Evolutionary conservation across 2,113 vertebrate genomes (phyloP).

Genomic region (Sterna hirundo): DNA sequence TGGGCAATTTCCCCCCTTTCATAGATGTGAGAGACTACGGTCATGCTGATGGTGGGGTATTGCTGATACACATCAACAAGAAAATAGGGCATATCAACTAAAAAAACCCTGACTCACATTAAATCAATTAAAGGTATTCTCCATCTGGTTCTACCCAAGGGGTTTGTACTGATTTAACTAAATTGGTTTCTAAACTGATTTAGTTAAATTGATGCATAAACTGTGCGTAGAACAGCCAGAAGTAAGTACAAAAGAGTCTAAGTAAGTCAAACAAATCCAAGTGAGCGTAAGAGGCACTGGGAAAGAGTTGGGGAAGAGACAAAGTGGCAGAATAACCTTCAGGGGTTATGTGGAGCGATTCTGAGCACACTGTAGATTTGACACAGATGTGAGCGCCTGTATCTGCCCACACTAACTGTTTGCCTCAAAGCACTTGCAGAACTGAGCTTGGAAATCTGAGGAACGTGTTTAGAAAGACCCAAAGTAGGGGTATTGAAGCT

Average conservation of each 20-base stretch:
- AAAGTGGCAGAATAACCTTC: background rate
- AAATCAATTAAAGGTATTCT: conserved; percentile 49
- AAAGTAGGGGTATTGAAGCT: background rate
- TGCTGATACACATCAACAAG: background rate
- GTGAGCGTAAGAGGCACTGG: background rate
- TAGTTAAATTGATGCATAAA: conserved; percentile 23
- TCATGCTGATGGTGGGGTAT: background rate
- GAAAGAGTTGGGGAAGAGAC: background rate
- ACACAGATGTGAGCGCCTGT: background rate
- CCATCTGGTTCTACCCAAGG: conserved; percentile 37
- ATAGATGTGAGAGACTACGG: background rate
- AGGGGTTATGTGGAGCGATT: background rate
- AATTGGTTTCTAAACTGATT: conserved; percentile 55
- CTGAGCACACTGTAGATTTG: background rate
- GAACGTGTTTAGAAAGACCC: background rate
- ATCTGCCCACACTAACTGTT: background rate
- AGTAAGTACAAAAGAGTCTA: background rate
- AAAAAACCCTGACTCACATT: background rate
- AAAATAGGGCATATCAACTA: conserved; percentile 20
- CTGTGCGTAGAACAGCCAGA: background rate
- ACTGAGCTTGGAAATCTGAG: background rate
- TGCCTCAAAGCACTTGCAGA: background rate
- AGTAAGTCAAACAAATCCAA: conserved; percentile 17
- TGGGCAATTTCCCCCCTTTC: background rate
- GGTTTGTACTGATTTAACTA: conserved; percentile 43